Evolutionary conservation across 2,888 invertebrate genomes (phyloP), one percentile per base, ranked within the genome.

Genomic region (Criorhina ranunculi): DNA sequence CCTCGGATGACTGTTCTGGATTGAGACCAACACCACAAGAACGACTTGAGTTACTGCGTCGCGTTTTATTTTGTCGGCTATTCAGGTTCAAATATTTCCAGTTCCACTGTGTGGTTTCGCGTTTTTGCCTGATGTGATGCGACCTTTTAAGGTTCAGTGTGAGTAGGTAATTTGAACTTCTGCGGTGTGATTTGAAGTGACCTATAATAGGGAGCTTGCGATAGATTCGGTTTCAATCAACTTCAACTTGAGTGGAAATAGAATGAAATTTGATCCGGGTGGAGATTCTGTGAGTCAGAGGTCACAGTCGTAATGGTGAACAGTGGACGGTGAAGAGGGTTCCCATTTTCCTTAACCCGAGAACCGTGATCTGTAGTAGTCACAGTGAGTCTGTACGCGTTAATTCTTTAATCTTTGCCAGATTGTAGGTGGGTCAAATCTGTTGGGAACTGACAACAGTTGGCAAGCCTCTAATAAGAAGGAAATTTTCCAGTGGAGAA

Each of bases 181-280:
- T 67, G 67, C 12, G 67, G 67, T 67, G 31, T 24, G 37, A 40
- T 33, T 62, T 42, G 42, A 24, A 12, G 31, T 70, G 70, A 59
- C 70, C 46, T 55, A 70, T 17, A 49, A 46, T 37, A 5, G 29
- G 8, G 15, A 59, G 24, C 19, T 44, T 35, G 57, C 31, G 35
- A 35, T 17, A 49, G 35, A 57, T 70, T 59, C 24, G 59, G 72
- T 72, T 72, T 60, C 72, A 72, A 72, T 46, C 49, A 49, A 60
- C 72, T 72, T 51, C 60, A 60, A 60, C 31, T 72, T 72, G 60
- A 42, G n/a, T 6, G 29, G 70, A 60, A 59, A 57, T 46, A 24
- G 15, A 2, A 11, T 11, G 46, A 5, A n/a, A 31, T 29, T 33
- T 9, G 33, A 35, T 57, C 15, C 33, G 31, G 0, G 37, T 12